Percentiles rank a stretch among this genome's conserved stretches.
Evolutionary conservation across 2,113 vertebrate genomes (phyloP).

Genomic region (Corythaixoides concolor): DNA sequence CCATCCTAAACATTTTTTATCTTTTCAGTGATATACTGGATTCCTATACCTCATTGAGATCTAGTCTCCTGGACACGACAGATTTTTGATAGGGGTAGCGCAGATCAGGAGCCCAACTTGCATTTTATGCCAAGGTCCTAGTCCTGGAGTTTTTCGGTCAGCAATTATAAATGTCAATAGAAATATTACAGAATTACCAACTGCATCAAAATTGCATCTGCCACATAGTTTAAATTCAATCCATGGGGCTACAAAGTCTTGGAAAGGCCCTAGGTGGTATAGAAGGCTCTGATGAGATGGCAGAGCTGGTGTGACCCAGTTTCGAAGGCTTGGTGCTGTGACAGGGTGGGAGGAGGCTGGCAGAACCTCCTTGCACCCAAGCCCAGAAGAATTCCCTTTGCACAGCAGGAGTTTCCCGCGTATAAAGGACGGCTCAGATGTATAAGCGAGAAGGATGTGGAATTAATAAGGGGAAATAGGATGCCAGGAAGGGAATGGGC

Average conservation of each 20-base stretch:
- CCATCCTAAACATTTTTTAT: background rate
- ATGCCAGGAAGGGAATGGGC: background rate
- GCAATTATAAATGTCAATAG: background rate
- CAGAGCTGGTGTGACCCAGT: background rate
- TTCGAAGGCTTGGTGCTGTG: background rate
- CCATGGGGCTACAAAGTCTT: background rate
- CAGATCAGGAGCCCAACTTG: background rate
- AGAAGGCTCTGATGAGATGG: background rate
- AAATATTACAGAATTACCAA: background rate
- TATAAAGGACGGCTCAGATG: background rate
- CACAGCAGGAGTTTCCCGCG: background rate
- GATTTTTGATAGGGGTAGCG: background rate
- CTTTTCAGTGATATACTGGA: background rate
- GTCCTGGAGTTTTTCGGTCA: background rate
- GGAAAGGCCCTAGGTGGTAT: background rate
- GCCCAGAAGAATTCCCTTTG: background rate
- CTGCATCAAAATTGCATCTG: background rate
- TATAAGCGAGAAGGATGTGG: background rate
- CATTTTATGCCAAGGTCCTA: background rate
- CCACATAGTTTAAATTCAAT: background rate
- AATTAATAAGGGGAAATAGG: background rate
- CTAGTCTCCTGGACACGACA: background rate
- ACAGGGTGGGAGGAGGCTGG: background rate
- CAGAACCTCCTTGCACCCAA: background rate
- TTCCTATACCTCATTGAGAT: background rate